These are phyloP conservation scores for Parnassius mnemosyne DNA, from an alignment of 2,888 invertebrate genomes.

Conservation along the genomic window DNA sequence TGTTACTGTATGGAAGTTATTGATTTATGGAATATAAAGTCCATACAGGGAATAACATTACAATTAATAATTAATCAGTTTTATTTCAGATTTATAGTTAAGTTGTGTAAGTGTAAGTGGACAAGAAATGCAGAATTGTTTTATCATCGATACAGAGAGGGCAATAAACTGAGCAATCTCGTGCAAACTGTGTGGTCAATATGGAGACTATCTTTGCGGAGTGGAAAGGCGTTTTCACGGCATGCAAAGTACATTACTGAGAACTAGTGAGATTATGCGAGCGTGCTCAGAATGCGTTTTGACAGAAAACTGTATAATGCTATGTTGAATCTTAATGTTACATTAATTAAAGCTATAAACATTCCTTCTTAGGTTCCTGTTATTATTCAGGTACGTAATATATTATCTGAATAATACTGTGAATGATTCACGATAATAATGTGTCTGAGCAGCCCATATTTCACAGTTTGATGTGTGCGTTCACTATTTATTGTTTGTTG, in stretches of 20 bases:
- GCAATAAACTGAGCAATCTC: slow-evolving; percentile 42
- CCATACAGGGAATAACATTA: neutral
- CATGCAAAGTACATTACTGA: slow-evolving; percentile 58
- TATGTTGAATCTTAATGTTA: slow-evolving; percentile 53
- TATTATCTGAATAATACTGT: no score
- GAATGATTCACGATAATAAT: no score
- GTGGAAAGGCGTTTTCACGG: slow-evolving; percentile 47
- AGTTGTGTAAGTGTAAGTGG: neutral
- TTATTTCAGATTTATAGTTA: no score
- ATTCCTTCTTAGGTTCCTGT: slow-evolving; percentile 50
- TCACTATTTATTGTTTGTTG: neutral
- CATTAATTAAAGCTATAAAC: slow-evolving; percentile 52
- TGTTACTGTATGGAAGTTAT: neutral
- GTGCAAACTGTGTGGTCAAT: slow-evolving; percentile 42
- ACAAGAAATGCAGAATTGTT: neutral
- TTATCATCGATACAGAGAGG: slow-evolving; percentile 27
- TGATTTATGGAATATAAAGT: neutral
- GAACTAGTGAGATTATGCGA: slow-evolving; percentile 52
- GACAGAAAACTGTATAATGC: slow-evolving; percentile 42
- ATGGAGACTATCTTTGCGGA: slow-evolving; percentile 38
- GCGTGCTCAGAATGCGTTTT: slow-evolving; percentile 61
- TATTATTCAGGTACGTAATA: slow-evolving; percentile 30
- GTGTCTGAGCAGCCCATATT: no score
- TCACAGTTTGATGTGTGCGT: no score
- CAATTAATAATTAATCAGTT: no score